phyloP scores from a whole-genome alignment of 2,113 vertebrate genomes.

The Pseudopodoces humilis region DNA sequence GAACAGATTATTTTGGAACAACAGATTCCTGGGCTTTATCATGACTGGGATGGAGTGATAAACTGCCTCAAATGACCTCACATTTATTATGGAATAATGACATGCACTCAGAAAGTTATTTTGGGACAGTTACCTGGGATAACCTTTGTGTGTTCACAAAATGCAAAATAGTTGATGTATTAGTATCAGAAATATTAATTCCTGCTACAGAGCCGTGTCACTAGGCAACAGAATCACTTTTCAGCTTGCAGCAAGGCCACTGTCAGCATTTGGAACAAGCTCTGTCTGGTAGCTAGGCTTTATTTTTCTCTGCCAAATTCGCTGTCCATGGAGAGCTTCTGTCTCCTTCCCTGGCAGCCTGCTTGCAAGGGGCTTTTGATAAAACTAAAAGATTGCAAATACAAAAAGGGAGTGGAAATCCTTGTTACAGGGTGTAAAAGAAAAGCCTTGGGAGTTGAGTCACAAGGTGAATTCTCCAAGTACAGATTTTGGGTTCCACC shows the following conservation, averaged over 20 bases:
- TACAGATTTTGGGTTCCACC: background rate
- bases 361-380: background rate
- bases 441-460: background rate
- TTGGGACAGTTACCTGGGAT: background rate
- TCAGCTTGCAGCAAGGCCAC: background rate
- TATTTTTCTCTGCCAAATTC: background rate
- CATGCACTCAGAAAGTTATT: background rate
- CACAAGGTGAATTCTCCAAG: background rate
- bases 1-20: background rate
- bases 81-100: background rate
- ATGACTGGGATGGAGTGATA: background rate
- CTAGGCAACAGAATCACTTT: constrained; percentile 51
- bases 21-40: background rate
- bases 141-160: background rate
- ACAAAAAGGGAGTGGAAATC: background rate
- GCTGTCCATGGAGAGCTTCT: background rate
- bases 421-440: background rate
- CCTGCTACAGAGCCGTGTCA: constrained; percentile 9
- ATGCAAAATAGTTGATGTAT: background rate
- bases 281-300: constrained; percentile 18
- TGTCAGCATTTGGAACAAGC: constrained; percentile 18
- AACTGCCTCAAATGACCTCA: background rate
- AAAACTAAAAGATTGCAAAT: background rate
- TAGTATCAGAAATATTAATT: constrained; percentile 28
- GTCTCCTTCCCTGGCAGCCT: background rate